Evolutionary conservation across 1,140 invertebrate species (phyloP), one percentile per base, ranked within the genome.

Genomic region (Drosophila prosaltans): DNA sequence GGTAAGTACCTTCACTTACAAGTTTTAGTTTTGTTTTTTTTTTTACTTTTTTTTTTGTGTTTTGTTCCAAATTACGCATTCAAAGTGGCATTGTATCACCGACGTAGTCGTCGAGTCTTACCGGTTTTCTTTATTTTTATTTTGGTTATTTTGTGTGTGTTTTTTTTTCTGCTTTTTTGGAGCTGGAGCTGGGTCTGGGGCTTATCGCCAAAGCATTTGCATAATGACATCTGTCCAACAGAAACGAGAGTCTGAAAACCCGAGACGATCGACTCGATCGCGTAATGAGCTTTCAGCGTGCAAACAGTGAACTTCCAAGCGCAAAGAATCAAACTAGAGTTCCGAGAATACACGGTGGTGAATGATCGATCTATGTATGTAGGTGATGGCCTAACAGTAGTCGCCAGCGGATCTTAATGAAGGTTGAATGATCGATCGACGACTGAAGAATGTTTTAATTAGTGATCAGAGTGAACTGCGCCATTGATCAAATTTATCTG

Each of bases 251-350:
- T 65, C 66, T 41, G 51, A 67, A 59, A 70, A 36, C 32, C 60
- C 61, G 64, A 54, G 57, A 66, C 32, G 66, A 69, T 64, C 28
- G 78, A 59, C 67, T 67, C 76, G 65, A 36, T 48, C 66, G 68
- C 68, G 77, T 72, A 84, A 74, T 80, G 74, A 83, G 69, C 81
- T 81, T 70, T 65, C 77, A 85, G 72, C 81, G 71, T 65, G 65
- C 70, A 70, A 63, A 55, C 68, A 74, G 55, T 71, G 63, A 78
- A 74, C 63, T 63, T 43, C 61, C n/a, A 54, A 63, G 32, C 51
- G 32, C 32, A 11, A 55, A 26, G 16, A 28, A 21, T 0, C 39
- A 16, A 36, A 40, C 32, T 24, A 59, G 8, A 57, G 3, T 51
- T 51, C 45, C n/a, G 21, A 51, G 45, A 26, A 51, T 4, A 24